Conservation (phyloP, 1,140 invertebrate species). For the Physella acuta region DNA sequence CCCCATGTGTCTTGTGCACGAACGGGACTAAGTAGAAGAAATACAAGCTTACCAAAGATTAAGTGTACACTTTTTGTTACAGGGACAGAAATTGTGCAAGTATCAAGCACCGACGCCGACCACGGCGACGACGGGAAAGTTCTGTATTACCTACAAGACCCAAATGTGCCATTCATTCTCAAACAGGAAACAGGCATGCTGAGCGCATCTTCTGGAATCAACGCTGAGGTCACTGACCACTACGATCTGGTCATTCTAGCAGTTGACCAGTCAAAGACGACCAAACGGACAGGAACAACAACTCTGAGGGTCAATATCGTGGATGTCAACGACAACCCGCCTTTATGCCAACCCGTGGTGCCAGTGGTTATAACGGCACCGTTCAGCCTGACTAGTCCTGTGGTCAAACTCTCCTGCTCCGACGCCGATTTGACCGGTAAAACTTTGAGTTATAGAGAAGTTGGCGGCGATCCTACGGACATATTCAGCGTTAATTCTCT, state of each 20-base stretch:
- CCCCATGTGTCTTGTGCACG: too few species aligned
- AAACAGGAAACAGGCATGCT: slow-evolving; percentile 7
- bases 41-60: not conserved
- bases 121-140: slow-evolving; percentile 22
- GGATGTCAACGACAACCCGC: slow-evolving; percentile 25
- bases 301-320: slow-evolving; percentile 14
- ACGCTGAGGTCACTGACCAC: not conserved
- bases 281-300: not conserved
- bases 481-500: slow-evolving; percentile 2
- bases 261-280: slow-evolving; percentile 20
- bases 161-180: slow-evolving; percentile 17
- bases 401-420: not conserved
- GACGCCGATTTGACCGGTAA: not conserved
- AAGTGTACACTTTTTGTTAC: not conserved
- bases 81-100: not conserved
- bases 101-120: slow-evolving; percentile 14
- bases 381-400: not conserved
- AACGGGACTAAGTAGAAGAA: too few species aligned
- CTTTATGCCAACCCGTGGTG: slow-evolving; percentile 17
- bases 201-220: not conserved
- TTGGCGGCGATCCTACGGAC: slow-evolving; percentile 2
- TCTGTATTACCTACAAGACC: not conserved
- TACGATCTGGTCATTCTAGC: slow-evolving; percentile 21
- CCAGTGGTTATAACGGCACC: not conserved
- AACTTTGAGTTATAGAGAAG: not conserved